Base-by-base conservation (phyloP, 2,113 vertebrate genomes). In the Jacana jacana region DNA sequence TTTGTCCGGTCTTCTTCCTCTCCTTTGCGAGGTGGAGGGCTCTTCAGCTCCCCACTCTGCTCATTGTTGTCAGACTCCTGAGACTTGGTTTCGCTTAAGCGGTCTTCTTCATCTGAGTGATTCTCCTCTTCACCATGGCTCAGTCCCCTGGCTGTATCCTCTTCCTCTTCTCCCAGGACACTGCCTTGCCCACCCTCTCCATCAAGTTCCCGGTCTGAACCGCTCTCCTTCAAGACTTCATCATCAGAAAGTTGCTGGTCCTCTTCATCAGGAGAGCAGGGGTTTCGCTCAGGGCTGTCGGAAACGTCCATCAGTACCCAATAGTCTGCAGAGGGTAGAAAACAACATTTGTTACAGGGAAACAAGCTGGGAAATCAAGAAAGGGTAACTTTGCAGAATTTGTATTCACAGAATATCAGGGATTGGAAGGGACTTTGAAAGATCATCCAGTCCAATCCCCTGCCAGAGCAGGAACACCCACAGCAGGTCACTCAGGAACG, bases 281-380 rank as follows among this genome's bases (percentile, higher is more conserved):
- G 99, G 91, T 98, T 98, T 97, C 98, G 98, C 89, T 98, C 98
- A 87, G 99, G 99, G 98, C 99, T 99, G 98, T 99, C 98, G 60
- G 99, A 98, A 91, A 99, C 98, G 92, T 99, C 99, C 99, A 99
- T 99, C 93, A 93, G 98, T 97, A 90, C 96, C 96, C 87, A 44
- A 39, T n/a, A 55, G 61, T 97, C 98, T 98, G 94, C 27, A 55
- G 94, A 57, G 80, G 48, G 58, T 4, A 85, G 31, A 95, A 48
- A 92, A 75, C 10, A 52, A n/a, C 60, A 48, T 17, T 60, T 18
- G 68, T 90, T 65, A 95, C 0, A 3, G 48, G 72, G 20, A 39
- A 61, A 51, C 8, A 37, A 8, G 22, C 3, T 7, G 70, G 71
- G 24, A 11, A n/a, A 30, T 0, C 28, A 40, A 58, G 22, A 24